Conservation (phyloP, 2,113 vertebrate genomes). For the Petrocephalus zakoni region DNA sequence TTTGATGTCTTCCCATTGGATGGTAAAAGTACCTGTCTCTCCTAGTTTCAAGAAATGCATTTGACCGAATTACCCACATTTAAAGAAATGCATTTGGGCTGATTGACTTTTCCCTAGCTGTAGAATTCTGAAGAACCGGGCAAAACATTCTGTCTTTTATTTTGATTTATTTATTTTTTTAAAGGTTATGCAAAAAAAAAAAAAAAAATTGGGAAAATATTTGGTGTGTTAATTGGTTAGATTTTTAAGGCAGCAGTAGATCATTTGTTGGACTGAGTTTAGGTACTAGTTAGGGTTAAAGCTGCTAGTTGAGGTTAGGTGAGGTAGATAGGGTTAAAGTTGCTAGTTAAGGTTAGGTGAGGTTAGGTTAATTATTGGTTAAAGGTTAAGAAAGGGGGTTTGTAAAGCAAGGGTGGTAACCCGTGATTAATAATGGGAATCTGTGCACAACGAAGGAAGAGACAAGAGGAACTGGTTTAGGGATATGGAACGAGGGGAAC, state of each 20-base stretch:
- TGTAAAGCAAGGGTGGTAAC: conserved; percentile 44
- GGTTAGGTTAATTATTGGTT: conserved; percentile 56
- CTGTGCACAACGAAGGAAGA: not conserved
- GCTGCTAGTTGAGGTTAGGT: conserved; percentile 47
- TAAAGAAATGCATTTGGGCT: not conserved
- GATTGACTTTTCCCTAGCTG: not conserved
- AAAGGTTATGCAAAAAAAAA: not conserved
- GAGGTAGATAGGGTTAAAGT: conserved; percentile 49
- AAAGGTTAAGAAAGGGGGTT: conserved; percentile 68
- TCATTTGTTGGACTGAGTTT: conserved; percentile 53
- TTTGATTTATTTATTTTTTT: not conserved
- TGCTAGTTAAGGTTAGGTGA: conserved; percentile 46
- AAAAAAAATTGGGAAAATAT: conserved; percentile 45
- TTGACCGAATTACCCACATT: not conserved
- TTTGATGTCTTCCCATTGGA: not conserved
- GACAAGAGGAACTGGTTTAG: not conserved
- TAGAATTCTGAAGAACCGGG: conserved; percentile 48
- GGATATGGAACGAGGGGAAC: not conserved
- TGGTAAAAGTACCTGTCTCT: not conserved
- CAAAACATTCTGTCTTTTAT: conserved; percentile 46
- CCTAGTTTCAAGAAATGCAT: not conserved
- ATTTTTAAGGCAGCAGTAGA: conserved; percentile 53
- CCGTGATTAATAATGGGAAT: conserved; percentile 5
- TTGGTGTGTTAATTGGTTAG: conserved; percentile 55
- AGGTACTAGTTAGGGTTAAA: conserved; percentile 62